phyloP scores from a whole-genome alignment of 1,140 invertebrate species.

The Liolophura sinensis region DNA sequence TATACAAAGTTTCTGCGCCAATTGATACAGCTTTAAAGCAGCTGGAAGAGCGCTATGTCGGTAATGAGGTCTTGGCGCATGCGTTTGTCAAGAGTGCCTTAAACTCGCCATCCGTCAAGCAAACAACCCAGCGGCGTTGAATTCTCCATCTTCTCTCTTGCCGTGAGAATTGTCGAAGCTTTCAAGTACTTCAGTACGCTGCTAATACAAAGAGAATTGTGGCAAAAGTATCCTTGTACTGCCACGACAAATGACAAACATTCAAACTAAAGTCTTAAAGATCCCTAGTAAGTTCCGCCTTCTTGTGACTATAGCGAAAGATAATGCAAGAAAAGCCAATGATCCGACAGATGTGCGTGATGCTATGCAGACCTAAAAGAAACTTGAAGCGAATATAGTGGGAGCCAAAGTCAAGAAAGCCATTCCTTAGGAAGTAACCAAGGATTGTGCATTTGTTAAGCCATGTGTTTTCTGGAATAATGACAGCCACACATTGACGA shows the following conservation, averaged over 20 bases:
- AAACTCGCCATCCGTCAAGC: constrained; percentile 7
- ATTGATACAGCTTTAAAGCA: too few relatives aligned
- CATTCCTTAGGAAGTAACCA: not conserved
- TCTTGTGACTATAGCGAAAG: constrained; percentile 2
- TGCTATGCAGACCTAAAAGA: not conserved
- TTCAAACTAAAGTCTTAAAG: not conserved
- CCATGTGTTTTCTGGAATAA: not conserved
- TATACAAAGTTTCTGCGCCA: too few relatives aligned
- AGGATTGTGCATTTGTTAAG: not conserved
- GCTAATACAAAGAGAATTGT: not conserved
- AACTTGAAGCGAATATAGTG: too few relatives aligned
- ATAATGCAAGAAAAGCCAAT: not conserved
- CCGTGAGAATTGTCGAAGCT: not conserved
- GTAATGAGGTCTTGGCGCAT: not conserved
- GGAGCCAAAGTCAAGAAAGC: not conserved
- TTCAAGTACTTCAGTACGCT: constrained; percentile 1
- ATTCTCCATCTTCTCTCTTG: not conserved
- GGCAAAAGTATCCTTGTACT: constrained; percentile 1
- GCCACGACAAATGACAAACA: constrained; percentile 2
- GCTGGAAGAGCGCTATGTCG: too few relatives aligned
- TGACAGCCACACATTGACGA: not conserved
- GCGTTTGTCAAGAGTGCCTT: constrained; percentile 1
- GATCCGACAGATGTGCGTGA: constrained; percentile 10
- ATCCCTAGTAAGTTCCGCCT: not conserved
- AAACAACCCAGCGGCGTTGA: not conserved